Base-by-base conservation (phyloP, 2,113 vertebrate species). In the Cardinalis cardinalis region DNA sequence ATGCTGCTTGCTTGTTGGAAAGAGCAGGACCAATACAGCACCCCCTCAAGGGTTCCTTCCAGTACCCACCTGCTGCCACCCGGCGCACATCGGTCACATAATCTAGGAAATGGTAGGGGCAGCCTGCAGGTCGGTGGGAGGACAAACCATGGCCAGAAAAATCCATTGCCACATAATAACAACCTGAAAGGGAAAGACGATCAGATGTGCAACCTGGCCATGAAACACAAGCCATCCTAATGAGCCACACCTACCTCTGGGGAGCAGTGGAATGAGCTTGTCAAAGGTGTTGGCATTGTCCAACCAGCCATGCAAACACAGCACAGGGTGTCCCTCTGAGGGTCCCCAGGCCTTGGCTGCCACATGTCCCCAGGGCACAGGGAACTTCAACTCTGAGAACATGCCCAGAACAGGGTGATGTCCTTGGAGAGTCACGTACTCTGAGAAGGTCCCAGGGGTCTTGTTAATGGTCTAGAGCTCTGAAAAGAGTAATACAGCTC, bases 231-330 rank as follows among this genome's bases (percentile, higher is more conserved):
- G 18, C 59, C 55, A 46, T 44, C 21, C 55, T 41, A 44, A 63
- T 25, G 49, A 85, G 52, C n/a, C 51, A 74, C 36, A 76, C 96
- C 15, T 80, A 99, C 99, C 98, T 97, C 96, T 95, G 2, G 98
- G 98, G 16, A 99, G 98, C 68, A 98, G 97, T 4, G 99, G 99
- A 84, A 99, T 97, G 56, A 99, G 98, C 34, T 87, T 98, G 95
- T 98, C 97, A 73, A 99, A 99, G 29, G 98, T 97, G 38, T 99
- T 99, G 51, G 98, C 98, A 21, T 99, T 99, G 95, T 99, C 99
- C 60, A 98, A 91, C 99, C 99, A 99, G 81, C 99, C 98, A 0
- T 99, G 99, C 91, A 99, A 91, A 90, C 99, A 99, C 49, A 99
- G 96, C 71, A 99, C 98, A 0, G 98, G 98, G 70, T n/a, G 90